Base-by-base conservation (phyloP, 2,888 invertebrate genomes). In the Chorisops tibialis region DNA sequence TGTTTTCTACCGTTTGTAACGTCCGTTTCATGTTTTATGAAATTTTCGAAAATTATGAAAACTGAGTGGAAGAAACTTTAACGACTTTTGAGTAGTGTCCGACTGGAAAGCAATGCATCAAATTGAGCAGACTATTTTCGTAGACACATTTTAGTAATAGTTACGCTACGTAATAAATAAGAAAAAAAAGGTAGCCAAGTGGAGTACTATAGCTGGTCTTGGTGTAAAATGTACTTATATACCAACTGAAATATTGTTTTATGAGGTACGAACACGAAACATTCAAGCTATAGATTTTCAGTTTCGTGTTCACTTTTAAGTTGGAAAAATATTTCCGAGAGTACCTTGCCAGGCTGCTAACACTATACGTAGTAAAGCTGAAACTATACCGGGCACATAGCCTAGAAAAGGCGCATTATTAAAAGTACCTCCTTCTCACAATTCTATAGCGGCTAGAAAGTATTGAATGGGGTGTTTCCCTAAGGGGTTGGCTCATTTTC, bases 251-350 rank as follows among this genome's bases (percentile, higher is more conserved):
- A 63, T 61, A 60, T 61, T 63, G 61, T 61, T 60, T 63, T 63
- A 63, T 63, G 63, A 63, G 63, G 60, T 63, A 60, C 60, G 60
- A 63, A 63, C 63, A 63, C 63, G 63, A 43, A 54, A 63, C 60
- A 61, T 63, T 54, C 49, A 56, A 43, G 63, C 38, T 54, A 61
- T 56, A 56, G 43, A 56, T 56, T 45, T 56, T 18, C 56, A n/a
- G 30, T 43, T 56, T 43, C 43, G 56, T 56, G 56, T 56, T 56
- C 18, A 43, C 30, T 5, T 9, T 9, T 2, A 30, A 1, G 7
- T 30, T 7, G 9, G 9, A 9, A 30, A 30, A 30, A 30, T 30
- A 30, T 9, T 30, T 30, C 30, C 30, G 5, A 5, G 30, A 30
- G 30, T 30, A n/a, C 30, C 30, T n/a, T n/a, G n/a, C n/a, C n/a